Evolutionary conservation across 2,113 vertebrate species (phyloP).

Genomic region (Caloenas nicobarica): DNA sequence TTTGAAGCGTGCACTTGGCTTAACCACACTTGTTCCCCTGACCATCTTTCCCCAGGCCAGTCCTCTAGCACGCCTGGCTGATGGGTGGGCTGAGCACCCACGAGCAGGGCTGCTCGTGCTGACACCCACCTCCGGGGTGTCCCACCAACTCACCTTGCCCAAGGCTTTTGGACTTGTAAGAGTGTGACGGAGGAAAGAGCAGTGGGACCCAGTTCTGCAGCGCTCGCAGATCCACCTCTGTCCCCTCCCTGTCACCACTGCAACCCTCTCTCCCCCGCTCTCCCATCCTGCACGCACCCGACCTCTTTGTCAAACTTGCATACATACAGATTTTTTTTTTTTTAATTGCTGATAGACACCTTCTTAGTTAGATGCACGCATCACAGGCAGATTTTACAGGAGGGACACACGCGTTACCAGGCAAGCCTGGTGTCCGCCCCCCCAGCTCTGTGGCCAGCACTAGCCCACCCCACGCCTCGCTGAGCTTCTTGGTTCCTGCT

Average conservation of each 20-base stretch:
- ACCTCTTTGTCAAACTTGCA: not conserved
- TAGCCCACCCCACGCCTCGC: not conserved
- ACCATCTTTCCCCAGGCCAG: not conserved
- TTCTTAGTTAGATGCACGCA: not conserved
- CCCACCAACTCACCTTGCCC: not conserved
- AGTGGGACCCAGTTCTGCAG: not conserved
- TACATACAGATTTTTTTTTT: not conserved
- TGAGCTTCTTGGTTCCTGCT: not conserved
- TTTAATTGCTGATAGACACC: not conserved
- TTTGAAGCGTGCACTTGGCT: not conserved
- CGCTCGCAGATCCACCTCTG: not conserved
- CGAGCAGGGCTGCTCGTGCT: fast-evolving
- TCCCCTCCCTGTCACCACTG: not conserved
- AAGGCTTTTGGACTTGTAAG: not conserved
- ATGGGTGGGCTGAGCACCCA: fast-evolving
- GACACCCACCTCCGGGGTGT: not conserved
- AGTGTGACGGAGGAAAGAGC: not conserved
- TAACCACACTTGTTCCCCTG: not conserved
- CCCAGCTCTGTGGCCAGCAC: not conserved
- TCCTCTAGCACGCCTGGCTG: not conserved
- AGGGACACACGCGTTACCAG: fast-evolving
- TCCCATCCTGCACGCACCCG: not conserved
- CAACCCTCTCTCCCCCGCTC: not conserved
- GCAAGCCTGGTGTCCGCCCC: not conserved
- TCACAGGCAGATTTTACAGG: not conserved